phyloP scores from a whole-genome alignment of 1,140 invertebrate species.

The Augochlora pura region DNA sequence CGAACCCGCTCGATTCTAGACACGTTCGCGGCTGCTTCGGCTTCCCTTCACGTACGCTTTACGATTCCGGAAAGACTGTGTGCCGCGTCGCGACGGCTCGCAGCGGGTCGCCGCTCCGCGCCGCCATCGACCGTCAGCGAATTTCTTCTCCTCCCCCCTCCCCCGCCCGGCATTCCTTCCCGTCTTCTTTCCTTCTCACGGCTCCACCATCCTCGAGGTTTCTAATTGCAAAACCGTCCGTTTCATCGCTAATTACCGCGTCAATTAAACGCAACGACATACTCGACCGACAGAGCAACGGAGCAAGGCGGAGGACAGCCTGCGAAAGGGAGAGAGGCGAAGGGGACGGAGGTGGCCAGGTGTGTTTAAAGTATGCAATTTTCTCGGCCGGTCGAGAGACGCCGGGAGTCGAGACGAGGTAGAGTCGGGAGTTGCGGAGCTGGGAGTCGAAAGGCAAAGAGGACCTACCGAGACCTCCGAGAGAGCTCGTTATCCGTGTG shows the following conservation, averaged over 20 bases:
- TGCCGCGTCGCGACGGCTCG: too few species aligned
- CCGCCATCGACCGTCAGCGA: background rate
- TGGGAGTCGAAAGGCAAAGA: slow-evolving; percentile 36
- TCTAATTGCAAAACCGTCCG: slow-evolving; percentile 52
- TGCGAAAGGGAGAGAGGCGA: too few species aligned
- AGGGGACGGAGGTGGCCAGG: slow-evolving; percentile 39
- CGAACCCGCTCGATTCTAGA: slow-evolving; percentile 12
- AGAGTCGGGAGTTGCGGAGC: slow-evolving; percentile 2
- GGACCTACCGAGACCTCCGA: slow-evolving; percentile 56
- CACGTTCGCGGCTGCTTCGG: slow-evolving; percentile 16
- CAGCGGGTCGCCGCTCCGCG: background rate
- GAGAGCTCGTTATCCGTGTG: slow-evolving; percentile 73
- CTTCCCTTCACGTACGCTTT: background rate
- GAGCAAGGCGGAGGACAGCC: too few species aligned
- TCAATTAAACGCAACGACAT: slow-evolving; percentile 71
- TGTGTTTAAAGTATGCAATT: slow-evolving; percentile 73
- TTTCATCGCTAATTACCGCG: slow-evolving; percentile 67
- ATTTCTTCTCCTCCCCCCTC: too few species aligned
- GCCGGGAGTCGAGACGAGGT: background rate
- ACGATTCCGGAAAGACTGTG: background rate
- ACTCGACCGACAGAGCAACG: slow-evolving; percentile 53
- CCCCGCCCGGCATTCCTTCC: background rate
- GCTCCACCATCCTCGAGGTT: background rate
- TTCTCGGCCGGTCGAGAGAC: slow-evolving; percentile 41
- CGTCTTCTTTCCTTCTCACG: background rate